Evolutionary conservation across 1,140 invertebrate genomes (phyloP).

Genomic region (Periplaneta americana): DNA sequence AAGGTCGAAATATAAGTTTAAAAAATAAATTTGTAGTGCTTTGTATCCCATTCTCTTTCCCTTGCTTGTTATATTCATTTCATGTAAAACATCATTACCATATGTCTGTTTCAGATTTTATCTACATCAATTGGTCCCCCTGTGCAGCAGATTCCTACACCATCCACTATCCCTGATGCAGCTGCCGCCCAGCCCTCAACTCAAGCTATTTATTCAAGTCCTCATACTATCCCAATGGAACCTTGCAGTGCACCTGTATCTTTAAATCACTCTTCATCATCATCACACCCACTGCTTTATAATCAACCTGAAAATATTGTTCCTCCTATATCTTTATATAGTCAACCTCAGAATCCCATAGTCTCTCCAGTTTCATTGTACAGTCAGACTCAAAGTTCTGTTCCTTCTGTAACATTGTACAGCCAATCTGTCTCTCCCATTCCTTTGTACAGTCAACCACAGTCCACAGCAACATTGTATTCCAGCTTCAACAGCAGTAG

Average conservation of each 20-base stretch:
- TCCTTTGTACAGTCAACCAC: background rate
- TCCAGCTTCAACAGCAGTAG: background rate
- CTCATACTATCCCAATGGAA: background rate
- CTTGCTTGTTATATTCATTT: conserved; percentile 6
- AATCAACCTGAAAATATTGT: background rate
- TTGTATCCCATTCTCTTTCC: background rate
- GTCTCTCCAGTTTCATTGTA: background rate
- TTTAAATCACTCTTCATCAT: background rate
- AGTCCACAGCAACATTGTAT: background rate
- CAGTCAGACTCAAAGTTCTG: background rate
- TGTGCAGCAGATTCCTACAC: conserved; percentile 24
- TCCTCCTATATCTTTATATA: background rate
- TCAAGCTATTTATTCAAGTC: conserved; percentile 25
- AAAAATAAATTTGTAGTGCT: too few relatives aligned
- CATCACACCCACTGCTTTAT: background rate
- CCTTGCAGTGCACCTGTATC: background rate
- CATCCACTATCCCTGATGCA: conserved; percentile 20
- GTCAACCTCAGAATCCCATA: background rate
- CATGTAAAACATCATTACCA: conserved; percentile 4
- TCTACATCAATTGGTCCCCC: conserved; percentile 53
- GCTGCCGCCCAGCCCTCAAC: conserved; percentile 13
- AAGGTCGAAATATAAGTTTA: too few relatives aligned
- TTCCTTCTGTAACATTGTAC: background rate
- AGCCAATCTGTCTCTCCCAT: background rate
- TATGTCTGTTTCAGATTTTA: conserved; percentile 42